Conservation (phyloP, 2,113 vertebrate genomes). For the Dromas ardeola region DNA sequence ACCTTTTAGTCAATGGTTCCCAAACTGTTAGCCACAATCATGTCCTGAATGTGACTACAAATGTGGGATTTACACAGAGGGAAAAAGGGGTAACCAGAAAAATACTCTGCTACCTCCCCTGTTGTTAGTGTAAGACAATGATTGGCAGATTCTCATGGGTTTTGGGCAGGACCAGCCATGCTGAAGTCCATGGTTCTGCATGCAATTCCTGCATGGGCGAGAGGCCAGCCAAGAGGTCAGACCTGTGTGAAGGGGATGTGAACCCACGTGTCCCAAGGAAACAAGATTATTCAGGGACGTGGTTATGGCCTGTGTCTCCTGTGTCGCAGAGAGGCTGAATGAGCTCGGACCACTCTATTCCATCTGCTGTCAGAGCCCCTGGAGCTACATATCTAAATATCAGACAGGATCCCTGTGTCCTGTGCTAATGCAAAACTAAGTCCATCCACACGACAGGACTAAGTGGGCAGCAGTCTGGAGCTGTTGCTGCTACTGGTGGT, state of each 20-base stretch:
- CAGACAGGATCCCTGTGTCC: background rate
- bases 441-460: background rate
- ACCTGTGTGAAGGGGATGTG: background rate
- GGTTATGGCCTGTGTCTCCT: background rate
- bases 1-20: rapidly evolving
- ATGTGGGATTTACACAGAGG: background rate
- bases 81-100: background rate
- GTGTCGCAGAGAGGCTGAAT: rapidly evolving
- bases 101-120: background rate
- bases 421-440: background rate
- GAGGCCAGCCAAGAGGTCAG: background rate
- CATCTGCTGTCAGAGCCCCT: background rate
- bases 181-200: background rate
- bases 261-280: background rate
- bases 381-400: background rate
- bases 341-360: background rate
- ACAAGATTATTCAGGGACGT: background rate
- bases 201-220: background rate
- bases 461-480: background rate
- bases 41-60: background rate
- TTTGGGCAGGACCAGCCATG: background rate
- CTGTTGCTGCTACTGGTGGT: background rate
- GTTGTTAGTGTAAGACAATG: background rate
- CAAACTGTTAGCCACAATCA: rapidly evolving
- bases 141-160: background rate